A percentile compares a stretch with the other conserved stretches of the same genome.
These are phyloP conservation scores for Drosophila eugracilis DNA, from an alignment of 1,140 invertebrate genomes.

Conservation along the genomic window DNA sequence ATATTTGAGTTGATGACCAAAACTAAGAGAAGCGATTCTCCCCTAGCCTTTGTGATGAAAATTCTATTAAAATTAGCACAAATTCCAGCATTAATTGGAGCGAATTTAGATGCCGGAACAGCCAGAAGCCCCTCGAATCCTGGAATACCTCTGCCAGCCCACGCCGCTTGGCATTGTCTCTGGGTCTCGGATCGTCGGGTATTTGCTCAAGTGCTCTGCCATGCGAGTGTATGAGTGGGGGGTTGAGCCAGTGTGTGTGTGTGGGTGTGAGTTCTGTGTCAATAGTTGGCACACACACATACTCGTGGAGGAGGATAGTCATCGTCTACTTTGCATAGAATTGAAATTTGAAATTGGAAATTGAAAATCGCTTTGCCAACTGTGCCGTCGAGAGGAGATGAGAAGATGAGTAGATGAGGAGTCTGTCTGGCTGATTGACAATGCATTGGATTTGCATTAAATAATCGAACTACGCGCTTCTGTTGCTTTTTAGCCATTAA, in stretches of 20 bases:
- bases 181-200: conserved; percentile 38
- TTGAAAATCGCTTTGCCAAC: conserved; percentile 74
- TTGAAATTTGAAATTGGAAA: conserved; percentile 77
- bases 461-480: conserved; percentile 68
- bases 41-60: not conserved
- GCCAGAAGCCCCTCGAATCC: not conserved
- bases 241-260: conserved; percentile 18
- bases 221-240: conserved; percentile 18
- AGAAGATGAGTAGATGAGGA: conserved; percentile 11
- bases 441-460: conserved; percentile 76
- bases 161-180: conserved; percentile 59
- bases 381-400: conserved; percentile 26
- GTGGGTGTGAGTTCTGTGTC: conserved; percentile 65
- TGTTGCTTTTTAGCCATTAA: conserved; percentile 62
- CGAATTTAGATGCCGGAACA: conserved; percentile 34
- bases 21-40: not conserved
- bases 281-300: conserved; percentile 76
- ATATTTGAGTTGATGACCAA: not conserved
- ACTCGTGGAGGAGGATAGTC: conserved; percentile 26
- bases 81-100: conserved; percentile 44
- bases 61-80: conserved; percentile 27
- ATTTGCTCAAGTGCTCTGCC: conserved; percentile 75
- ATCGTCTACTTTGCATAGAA: conserved; percentile 72
- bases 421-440: conserved; percentile 63
- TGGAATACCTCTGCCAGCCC: not conserved